Evolutionary conservation across 2,888 invertebrate species (phyloP).

Genomic region (Epinotia brunnichana): DNA sequence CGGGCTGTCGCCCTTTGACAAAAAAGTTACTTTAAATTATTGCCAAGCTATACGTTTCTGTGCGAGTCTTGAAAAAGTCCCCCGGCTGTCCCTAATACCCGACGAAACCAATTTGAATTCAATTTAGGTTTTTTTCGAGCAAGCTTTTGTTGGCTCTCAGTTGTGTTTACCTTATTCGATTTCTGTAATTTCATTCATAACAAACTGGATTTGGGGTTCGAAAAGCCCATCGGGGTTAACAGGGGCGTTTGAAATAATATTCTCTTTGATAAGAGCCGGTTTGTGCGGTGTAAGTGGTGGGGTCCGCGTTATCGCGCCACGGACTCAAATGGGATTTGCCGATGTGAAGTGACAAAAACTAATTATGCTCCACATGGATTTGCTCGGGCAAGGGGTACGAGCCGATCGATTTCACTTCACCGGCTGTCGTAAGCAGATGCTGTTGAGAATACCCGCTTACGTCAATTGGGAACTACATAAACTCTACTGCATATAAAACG

Average conservation of each 20-base stretch:
- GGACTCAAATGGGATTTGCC: constrained; percentile 78
- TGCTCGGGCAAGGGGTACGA: constrained; percentile 62
- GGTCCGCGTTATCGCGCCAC: constrained; percentile 66
- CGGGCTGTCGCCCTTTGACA: constrained; percentile 71
- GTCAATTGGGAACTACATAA: constrained; percentile 27
- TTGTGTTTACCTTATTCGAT: constrained; percentile 84
- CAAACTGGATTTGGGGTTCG: constrained; percentile 83
- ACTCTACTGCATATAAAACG: constrained; percentile 18
- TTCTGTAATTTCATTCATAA: constrained; percentile 85
- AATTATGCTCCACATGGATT: constrained; percentile 79
- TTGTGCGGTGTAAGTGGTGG: constrained; percentile 70
- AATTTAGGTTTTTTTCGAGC: constrained; percentile 83
- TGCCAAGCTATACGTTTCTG: constrained; percentile 68
- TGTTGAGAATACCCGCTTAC: constrained; percentile 36
- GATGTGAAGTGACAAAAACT: constrained; percentile 83
- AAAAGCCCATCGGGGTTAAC: constrained; percentile 81
- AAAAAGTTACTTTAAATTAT: constrained; percentile 79
- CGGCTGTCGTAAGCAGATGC: constrained; percentile 40
- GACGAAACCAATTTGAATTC: constrained; percentile 84
- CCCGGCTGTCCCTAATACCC: constrained; percentile 81
- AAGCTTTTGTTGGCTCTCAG: constrained; percentile 83
- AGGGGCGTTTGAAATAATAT: constrained; percentile 84
- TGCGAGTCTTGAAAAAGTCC: constrained; percentile 74
- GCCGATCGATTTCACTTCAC: constrained; percentile 63
- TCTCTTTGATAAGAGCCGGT: constrained; percentile 83